Base-by-base conservation (phyloP, 2,888 invertebrate species). In the Nymphalis urticae region DNA sequence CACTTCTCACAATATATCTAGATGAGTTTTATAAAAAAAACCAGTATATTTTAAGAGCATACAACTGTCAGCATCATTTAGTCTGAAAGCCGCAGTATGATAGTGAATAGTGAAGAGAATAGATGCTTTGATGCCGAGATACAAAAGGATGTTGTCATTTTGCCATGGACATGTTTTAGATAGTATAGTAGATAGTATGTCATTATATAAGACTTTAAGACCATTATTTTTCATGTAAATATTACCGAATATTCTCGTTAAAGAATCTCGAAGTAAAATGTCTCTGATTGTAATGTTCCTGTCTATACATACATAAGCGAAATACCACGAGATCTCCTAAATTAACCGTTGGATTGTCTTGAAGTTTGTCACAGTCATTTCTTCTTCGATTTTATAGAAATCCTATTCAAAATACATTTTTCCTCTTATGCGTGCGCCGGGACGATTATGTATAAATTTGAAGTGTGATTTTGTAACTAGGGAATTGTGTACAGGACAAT, bases 401-500 rank as follows among this genome's bases (percentile, higher is more conserved):
- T 21, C 21, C 21, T 21, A 21, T 21, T 21, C 21, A 21, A 21
- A 21, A 21, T 21, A 21, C 21, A 1, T 21, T 21, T 21, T 2
- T 21, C 21, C 21, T 21, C 21, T 21, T 21, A 21, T 21, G 21
- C 21, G 21, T 21, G 21, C 21, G 21, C 21, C 21, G 21, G 21
- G 21, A 21, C 21, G 21, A 21, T 24, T 56, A 8, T 27, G 54
- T 56, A 63, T 42, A 64, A 61, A 64, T 64, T 62, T 24, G 10
- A 64, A 53, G 48, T 61, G 47, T 66, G 36, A 64, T 62, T 72
- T 69, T 47, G 59, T 69, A 64, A 69, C 75, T 68, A 76, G 73
- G 77, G 75, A 73, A 77, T 80, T 78, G 78, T 78, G 75, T 73
- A 54, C 70, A 75, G 75, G 73, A 75, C 75, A 73, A 75, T 75